Evolutionary conservation across 2,797 vertebrate species (phyloP).

Genomic region (Leuciscus waleckii): DNA sequence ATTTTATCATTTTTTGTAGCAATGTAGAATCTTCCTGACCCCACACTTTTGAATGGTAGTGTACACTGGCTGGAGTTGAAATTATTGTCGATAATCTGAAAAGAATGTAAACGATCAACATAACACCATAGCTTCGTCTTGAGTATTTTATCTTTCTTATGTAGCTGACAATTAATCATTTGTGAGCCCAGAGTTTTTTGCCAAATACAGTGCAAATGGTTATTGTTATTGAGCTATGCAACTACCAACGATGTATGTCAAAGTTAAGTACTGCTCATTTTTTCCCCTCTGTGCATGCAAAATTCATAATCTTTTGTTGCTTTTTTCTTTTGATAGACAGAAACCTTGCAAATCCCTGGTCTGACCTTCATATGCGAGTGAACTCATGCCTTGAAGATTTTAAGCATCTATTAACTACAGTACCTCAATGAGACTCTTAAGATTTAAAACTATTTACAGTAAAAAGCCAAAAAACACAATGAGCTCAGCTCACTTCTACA

Average conservation of each 20-base stretch:
- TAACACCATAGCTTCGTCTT: not conserved
- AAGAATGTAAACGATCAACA: not conserved
- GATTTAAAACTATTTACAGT: constrained; percentile 27
- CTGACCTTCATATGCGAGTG: not conserved
- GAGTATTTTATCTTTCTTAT: not conserved
- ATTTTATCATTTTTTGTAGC: not conserved
- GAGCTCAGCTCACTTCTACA: constrained; percentile 40
- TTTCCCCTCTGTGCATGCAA: not conserved
- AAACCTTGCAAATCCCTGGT: constrained; percentile 9
- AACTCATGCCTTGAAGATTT: not conserved
- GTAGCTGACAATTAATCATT: not conserved
- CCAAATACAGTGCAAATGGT: not conserved
- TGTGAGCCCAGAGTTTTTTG: not conserved
- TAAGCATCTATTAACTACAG: constrained; percentile 28
- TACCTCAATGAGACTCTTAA: not conserved
- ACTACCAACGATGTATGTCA: not conserved
- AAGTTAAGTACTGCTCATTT: not conserved
- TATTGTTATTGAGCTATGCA: not conserved
- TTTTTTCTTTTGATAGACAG: not conserved
- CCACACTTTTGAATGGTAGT: not conserved
- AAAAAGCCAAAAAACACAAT: constrained; percentile 42
- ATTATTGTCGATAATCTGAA: not conserved
- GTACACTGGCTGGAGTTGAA: not conserved
- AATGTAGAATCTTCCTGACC: not conserved
- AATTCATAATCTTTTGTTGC: not conserved